phyloP scores from a whole-genome alignment of 2,113 vertebrate genomes.

The Catharus fuscescens region DNA sequence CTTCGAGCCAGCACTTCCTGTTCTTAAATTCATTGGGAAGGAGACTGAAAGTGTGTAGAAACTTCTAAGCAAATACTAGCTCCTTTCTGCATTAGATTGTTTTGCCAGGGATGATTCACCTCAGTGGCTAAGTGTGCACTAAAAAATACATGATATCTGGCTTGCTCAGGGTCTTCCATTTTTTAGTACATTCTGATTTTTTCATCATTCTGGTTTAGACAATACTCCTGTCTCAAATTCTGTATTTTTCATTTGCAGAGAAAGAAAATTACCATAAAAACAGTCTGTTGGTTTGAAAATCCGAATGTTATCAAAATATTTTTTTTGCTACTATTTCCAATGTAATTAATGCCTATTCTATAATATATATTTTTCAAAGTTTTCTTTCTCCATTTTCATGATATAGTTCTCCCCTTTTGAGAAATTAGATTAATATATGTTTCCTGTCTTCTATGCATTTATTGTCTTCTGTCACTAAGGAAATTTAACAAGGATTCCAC shows the following conservation, averaged over 20 bases:
- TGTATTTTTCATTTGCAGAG: not conserved
- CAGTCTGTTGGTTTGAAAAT: not conserved
- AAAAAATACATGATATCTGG: not conserved
- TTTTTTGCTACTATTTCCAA: not conserved
- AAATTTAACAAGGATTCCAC: not conserved
- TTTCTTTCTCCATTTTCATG: not conserved
- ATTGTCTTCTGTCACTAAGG: not conserved
- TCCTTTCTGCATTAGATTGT: not conserved
- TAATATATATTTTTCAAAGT: not conserved
- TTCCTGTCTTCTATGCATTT: not conserved
- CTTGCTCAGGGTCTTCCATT: not conserved
- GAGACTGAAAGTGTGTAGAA: not conserved
- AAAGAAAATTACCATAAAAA: not conserved
- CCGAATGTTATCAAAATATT: not conserved
- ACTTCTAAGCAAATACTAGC: not conserved
- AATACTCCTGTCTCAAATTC: not conserved
- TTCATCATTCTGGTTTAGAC: not conserved
- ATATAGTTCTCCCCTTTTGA: not conserved
- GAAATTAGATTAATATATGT: not conserved
- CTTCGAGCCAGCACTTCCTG: not conserved
- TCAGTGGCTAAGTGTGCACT: not conserved
- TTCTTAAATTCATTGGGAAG: not conserved
- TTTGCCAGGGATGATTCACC: not conserved
- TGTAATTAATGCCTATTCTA: not conserved
- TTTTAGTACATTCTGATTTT: not conserved